Evolutionary conservation across 2,888 invertebrate species (phyloP).

Genomic region (Adela reaumurella): DNA sequence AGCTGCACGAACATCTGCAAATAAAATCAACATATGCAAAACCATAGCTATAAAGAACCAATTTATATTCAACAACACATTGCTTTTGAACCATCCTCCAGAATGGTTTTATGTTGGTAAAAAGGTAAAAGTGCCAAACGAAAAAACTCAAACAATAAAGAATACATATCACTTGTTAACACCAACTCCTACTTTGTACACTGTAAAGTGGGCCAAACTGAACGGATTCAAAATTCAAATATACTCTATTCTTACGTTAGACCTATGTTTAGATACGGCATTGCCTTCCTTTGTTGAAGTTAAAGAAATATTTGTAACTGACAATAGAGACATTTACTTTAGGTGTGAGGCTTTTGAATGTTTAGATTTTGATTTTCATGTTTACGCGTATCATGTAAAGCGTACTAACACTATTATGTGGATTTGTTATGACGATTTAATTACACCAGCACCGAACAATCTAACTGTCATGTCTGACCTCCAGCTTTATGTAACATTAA

Average conservation of each 20-base stretch:
- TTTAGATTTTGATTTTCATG: background rate
- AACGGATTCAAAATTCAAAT: too few relatives aligned
- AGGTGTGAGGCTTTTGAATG: too few relatives aligned
- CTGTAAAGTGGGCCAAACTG: too few relatives aligned
- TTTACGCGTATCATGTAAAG: background rate
- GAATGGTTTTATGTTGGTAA: background rate
- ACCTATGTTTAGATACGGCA: too few relatives aligned
- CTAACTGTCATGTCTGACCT: constrained; percentile 1
- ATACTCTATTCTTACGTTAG: too few relatives aligned
- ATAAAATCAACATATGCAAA: constrained; percentile 8
- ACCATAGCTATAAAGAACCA: constrained; percentile 11
- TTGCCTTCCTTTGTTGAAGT: too few relatives aligned
- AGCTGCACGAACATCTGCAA: constrained; percentile 6
- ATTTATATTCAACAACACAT: constrained; percentile 8
- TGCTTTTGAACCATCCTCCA: background rate
- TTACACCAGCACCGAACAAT: background rate
- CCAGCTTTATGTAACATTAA: constrained; percentile 1
- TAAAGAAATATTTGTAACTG: too few relatives aligned
- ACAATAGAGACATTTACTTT: too few relatives aligned
- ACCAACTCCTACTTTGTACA: too few relatives aligned
- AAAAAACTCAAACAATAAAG: background rate
- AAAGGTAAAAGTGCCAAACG: background rate
- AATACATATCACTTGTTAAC: too few relatives aligned
- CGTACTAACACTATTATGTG: too few relatives aligned
- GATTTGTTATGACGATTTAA: too few relatives aligned